Evolutionary conservation across 2,888 invertebrate genomes (phyloP).

Genomic region (Cantharis rufa): DNA sequence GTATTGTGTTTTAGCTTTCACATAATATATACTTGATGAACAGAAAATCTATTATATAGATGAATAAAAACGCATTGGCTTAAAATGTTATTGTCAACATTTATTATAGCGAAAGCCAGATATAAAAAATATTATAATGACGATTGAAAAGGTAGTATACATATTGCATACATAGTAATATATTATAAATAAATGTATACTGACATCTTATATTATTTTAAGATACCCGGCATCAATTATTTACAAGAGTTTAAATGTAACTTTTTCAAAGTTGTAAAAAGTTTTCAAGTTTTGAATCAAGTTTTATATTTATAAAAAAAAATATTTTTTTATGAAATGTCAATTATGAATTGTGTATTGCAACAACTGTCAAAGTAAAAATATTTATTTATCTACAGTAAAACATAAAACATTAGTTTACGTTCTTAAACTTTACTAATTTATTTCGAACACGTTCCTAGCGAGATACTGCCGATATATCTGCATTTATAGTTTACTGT

Average conservation of each 20-base stretch:
- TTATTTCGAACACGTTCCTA: neutral
- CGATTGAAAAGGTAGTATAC: too few relatives aligned
- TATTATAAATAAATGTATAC: too few relatives aligned
- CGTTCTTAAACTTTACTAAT: neutral
- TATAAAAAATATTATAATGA: neutral
- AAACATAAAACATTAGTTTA: neutral
- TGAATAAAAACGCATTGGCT: conserved; percentile 6
- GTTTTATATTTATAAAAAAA: neutral
- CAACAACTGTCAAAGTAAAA: neutral
- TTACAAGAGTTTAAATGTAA: neutral
- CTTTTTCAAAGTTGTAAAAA: neutral
- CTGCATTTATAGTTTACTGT: neutral
- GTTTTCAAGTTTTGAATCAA: neutral
- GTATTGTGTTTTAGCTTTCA: conserved; percentile 28
- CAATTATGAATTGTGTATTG: neutral
- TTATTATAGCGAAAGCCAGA: neutral
- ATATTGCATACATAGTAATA: too few relatives aligned
- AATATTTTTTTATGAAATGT: neutral
- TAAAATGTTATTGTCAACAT: neutral
- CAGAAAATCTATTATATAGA: conserved; percentile 18
- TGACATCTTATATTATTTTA: neutral
- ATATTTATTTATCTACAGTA: neutral
- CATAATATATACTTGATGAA: conserved; percentile 28
- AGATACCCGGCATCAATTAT: neutral
- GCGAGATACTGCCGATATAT: neutral